Conservation (phyloP, 1,140 invertebrate genomes). For the Helicoverpa zea region DNA sequence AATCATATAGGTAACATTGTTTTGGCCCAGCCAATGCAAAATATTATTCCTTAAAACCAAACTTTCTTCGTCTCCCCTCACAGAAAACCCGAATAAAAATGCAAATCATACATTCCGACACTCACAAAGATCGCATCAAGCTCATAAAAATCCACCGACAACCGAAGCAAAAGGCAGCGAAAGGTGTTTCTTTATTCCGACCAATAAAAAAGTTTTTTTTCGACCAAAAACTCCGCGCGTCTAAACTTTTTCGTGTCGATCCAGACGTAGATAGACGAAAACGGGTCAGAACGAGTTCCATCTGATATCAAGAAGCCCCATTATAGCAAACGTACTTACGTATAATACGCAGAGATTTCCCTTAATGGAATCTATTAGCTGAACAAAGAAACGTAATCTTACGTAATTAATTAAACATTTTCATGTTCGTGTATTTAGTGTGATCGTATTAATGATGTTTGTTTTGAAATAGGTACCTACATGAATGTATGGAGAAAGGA, state of each 20-base stretch:
- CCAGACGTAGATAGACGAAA: slow-evolving; percentile 17
- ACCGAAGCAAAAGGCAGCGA: slow-evolving; percentile 54
- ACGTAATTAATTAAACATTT: slow-evolving; percentile 49
- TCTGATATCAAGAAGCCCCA: slow-evolving; percentile 37
- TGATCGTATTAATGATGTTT: slow-evolving; percentile 28
- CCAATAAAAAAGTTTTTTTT: slow-evolving; percentile 41
- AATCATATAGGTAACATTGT: no score
- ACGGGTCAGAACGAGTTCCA: slow-evolving; percentile 13
- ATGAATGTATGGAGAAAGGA: neutral
- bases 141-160: neutral
- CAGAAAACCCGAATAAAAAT: neutral
- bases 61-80: neutral
- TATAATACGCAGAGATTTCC: slow-evolving; percentile 36
- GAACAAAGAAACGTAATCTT: slow-evolving; percentile 48
- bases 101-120: neutral
- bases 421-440: slow-evolving; percentile 20
- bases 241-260: slow-evolving; percentile 47
- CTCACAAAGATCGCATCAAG: neutral
- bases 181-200: slow-evolving; percentile 47
- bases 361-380: slow-evolving; percentile 46
- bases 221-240: slow-evolving; percentile 24
- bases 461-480: slow-evolving; percentile 12
- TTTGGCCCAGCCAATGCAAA: no score
- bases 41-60: no score
- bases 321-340: slow-evolving; percentile 21